Evolutionary conservation across 2,888 invertebrate species (phyloP), one percentile per base, ranked within the genome.

Genomic region (Philonicus albiceps): DNA sequence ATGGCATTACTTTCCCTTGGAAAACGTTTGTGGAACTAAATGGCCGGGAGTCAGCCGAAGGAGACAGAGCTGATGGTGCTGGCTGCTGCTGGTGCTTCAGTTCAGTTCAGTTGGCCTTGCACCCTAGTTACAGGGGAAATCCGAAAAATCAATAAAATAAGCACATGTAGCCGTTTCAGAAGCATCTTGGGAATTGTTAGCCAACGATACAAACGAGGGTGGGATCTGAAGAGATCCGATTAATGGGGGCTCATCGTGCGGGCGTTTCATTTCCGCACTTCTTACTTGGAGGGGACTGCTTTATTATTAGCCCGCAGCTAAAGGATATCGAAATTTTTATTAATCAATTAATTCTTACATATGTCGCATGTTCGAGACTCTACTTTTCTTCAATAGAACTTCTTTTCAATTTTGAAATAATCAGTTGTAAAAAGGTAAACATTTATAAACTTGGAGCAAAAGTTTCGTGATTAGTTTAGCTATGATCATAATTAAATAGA

Each of bases 101-200:
- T 73, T 34, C 87, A 86, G 84, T 86, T 81, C 49, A 75, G 64
- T 88, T 87, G 87, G 87, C 86, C 86, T 88, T 87, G 87, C 86
- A 85, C 88, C 87, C 88, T 81, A 81, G 55, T 81, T 81, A 81
- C 34, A 81, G 81, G 81, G 81, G 81, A 81, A 81, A 81, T 81
- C 81, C 64, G 81, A 34, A 81, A 81, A 81, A 81, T 81, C 81
- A 34, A 81, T 81, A 81, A 34, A n/a, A 64, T 55, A 55, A 80
- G 81, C 81, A 81, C 53, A 55, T 81, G 81, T 81, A 81, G 81
- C 81, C 81, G 31, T 81, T 81, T 81, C 55, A 81, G 55, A 31
- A 19, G 81, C 81, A 34, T 81, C 81, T 64, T 55, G 31, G 37
- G 22, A 81, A 22, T 64, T 30, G 19, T n/a, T 81, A 19, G 53